Conservation (phyloP, 1,140 invertebrate genomes). For the Adelges cooleyi region DNA sequence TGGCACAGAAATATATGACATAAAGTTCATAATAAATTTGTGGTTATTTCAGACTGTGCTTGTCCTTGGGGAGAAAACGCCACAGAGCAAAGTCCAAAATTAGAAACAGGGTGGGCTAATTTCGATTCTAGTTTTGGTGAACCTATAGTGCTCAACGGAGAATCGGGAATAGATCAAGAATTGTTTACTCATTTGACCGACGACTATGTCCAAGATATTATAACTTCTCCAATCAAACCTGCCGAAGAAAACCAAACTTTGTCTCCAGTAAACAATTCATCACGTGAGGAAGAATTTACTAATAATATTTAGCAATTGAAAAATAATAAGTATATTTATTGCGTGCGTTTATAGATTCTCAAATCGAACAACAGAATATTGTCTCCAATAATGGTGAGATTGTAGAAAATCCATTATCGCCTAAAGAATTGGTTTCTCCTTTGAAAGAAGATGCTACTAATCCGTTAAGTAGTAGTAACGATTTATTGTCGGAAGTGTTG, state of each 20-base stretch:
- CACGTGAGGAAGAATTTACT: background rate
- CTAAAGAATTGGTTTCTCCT: too few species aligned
- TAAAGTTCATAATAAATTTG: too few species aligned
- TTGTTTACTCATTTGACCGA: background rate
- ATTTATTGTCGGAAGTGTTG: background rate
- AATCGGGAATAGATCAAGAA: background rate
- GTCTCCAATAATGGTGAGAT: too few species aligned
- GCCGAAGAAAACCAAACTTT: too few species aligned
- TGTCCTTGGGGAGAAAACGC: conserved; percentile 21
- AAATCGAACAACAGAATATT: too few species aligned
- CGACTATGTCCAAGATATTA: background rate
- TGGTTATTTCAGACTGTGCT: too few species aligned
- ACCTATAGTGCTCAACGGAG: background rate
- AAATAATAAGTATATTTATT: background rate
- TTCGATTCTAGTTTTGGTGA: conserved; percentile 22
- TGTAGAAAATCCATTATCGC: too few species aligned
- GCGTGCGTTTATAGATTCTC: too few species aligned
- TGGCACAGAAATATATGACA: too few species aligned
- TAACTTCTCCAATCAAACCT: background rate
- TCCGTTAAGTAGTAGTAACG: background rate
- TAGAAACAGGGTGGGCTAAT: conserved; percentile 24
- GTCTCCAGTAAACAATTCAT: background rate
- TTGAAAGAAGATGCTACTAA: too few species aligned
- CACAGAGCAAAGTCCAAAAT: conserved; percentile 2
- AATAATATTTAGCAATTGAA: background rate